Percentiles rank a stretch among this genome's conserved stretches.
phyloP scores from a whole-genome alignment of 35 echinoderm and acorn worm species.

The Apostichopus japonicus region DNA sequence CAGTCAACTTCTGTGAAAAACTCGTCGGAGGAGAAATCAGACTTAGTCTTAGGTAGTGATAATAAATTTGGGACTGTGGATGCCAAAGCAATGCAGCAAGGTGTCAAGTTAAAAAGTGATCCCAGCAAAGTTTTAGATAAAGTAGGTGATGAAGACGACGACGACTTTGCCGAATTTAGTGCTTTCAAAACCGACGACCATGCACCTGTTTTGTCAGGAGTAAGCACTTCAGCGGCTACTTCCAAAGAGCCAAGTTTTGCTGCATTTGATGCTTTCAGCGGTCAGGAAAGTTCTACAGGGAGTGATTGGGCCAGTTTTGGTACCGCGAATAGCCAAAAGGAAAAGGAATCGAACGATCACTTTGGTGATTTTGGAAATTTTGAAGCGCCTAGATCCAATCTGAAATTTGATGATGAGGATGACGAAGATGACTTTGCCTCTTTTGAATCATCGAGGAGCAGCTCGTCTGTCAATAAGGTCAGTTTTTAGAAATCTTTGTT shows the following conservation, averaged over 20 bases:
- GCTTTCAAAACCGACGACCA: constrained; percentile 9
- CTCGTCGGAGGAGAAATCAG: not conserved
- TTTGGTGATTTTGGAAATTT: constrained; percentile 30
- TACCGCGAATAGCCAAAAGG: not conserved
- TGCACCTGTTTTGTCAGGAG: not conserved
- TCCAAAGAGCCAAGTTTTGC: constrained; percentile 4
- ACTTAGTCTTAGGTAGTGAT: not conserved
- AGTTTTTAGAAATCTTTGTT: not conserved
- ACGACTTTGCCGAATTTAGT: constrained; percentile 41
- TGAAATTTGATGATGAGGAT: constrained; percentile 24
- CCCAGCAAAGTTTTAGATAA: not conserved
- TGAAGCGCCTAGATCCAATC: not conserved
- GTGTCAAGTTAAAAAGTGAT: not conserved
- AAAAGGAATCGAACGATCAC: not conserved
- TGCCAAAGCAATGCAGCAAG: not conserved
- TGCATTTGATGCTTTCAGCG: constrained; percentile 4
- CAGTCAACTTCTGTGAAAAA: not conserved
- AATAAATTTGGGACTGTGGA: not conserved
- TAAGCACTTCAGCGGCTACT: not conserved
- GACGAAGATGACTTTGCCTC: constrained; percentile 39
- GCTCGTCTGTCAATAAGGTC: not conserved
- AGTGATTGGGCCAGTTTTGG: constrained; percentile 33
- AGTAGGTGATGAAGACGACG: constrained; percentile 1
- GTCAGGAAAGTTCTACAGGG: not conserved
- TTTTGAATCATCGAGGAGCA: constrained; percentile 28